These are phyloP conservation scores for Hydractinia symbiolongicarpus DNA, from an alignment of 30 jellyfish, hydroid and myxozoan genomes.

Conservation along the genomic window DNA sequence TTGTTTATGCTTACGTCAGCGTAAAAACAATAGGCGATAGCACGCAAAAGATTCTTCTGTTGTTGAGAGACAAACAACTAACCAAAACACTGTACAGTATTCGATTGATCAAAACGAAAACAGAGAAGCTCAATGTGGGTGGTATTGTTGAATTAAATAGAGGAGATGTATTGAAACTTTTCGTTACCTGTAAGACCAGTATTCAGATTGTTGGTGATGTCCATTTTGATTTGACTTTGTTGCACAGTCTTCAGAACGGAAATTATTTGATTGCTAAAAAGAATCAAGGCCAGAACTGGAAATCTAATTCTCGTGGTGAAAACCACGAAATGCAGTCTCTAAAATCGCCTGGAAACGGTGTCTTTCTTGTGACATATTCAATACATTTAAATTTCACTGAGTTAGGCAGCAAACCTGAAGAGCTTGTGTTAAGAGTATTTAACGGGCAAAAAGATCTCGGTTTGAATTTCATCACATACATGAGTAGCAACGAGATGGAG, in stretches of 20 bases:
- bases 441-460: background rate
- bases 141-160: background rate
- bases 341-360: background rate
- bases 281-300: background rate
- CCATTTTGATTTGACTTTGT: background rate
- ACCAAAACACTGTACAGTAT: background rate
- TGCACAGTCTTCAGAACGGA: background rate
- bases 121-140: background rate
- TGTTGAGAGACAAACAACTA: background rate
- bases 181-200: background rate
- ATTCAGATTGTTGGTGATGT: background rate
- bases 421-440: background rate
- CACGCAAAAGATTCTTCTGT: background rate
- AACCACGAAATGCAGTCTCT: background rate
- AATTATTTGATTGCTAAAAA: background rate
- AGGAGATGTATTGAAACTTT: background rate
- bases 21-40: background rate
- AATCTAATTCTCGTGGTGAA: background rate
- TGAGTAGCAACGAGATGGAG: background rate
- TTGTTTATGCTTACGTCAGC: slow-evolving; percentile 1
- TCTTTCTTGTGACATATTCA: background rate
- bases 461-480: background rate
- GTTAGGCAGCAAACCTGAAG: background rate
- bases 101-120: background rate
- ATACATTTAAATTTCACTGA: background rate